A percentile compares a stretch with the other conserved stretches of the same genome.
Evolutionary conservation across 2,888 invertebrate genomes (phyloP).

Genomic region (Ferdinandea cuprea): DNA sequence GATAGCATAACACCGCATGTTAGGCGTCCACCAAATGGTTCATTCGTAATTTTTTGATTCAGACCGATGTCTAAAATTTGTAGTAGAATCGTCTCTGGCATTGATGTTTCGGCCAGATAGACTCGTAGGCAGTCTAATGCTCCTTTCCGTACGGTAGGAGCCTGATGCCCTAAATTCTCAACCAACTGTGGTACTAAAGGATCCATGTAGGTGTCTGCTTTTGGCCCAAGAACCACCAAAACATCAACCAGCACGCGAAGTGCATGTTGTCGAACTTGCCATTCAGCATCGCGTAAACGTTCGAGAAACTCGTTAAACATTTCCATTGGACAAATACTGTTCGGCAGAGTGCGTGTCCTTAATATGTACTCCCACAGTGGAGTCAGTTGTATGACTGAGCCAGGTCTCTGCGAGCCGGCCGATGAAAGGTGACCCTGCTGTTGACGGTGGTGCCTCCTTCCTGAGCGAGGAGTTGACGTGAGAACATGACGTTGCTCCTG

Average conservation of each 20-base stretch:
- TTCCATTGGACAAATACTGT: constrained; percentile 86
- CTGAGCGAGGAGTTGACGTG: constrained; percentile 45
- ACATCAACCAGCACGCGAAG: constrained; percentile 91
- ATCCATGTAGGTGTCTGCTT: constrained; percentile 88
- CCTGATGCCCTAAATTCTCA: constrained; percentile 90
- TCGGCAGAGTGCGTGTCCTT: constrained; percentile 89
- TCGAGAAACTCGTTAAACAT: constrained; percentile 89
- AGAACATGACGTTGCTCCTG: constrained; percentile 55
- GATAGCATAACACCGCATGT: constrained; percentile 88
- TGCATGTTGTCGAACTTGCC: constrained; percentile 93
- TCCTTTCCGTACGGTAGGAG: constrained; percentile 91
- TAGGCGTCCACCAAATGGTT: constrained; percentile 85
- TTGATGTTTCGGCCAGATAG: constrained; percentile 88
- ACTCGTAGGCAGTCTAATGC: constrained; percentile 90
- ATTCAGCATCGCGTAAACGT: constrained; percentile 90
- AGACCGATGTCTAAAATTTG: constrained; percentile 88
- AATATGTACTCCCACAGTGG: constrained; percentile 92
- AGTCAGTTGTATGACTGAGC: constrained; percentile 85
- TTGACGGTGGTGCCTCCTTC: constrained; percentile 43
- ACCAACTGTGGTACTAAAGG: constrained; percentile 87
- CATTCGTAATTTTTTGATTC: constrained; percentile 83
- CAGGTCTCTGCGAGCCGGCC: constrained; percentile 67
- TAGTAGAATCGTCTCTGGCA: constrained; percentile 87
- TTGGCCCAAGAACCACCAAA: constrained; percentile 88
- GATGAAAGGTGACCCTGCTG: constrained; percentile 55